Evolutionary conservation across 1,140 invertebrate species (phyloP).

Genomic region (Amphibalanus amphitrite): DNA sequence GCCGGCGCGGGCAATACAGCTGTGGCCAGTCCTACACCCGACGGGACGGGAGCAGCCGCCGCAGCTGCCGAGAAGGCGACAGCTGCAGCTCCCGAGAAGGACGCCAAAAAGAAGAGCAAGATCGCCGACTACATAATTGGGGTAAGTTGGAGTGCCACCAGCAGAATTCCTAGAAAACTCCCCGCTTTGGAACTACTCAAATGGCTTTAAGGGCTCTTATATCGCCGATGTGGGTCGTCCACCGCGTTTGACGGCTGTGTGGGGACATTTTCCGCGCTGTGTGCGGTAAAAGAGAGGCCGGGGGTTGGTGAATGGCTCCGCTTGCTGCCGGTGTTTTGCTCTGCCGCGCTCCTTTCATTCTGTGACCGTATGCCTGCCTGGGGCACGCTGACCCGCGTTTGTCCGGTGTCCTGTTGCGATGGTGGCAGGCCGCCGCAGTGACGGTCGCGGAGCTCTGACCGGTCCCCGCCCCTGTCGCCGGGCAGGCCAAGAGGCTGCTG

Average conservation of each 20-base stretch:
- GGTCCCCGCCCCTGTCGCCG: background rate
- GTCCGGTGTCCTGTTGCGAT: background rate
- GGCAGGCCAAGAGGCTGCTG: slow-evolving; percentile 13
- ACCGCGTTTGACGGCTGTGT: too few species aligned
- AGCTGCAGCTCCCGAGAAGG: slow-evolving; percentile 4
- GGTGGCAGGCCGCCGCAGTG: background rate
- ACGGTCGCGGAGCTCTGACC: background rate
- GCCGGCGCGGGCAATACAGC: background rate
- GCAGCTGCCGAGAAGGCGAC: background rate
- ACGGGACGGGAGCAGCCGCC: background rate
- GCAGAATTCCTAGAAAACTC: too few species aligned
- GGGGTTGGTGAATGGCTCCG: background rate
- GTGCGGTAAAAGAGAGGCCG: background rate
- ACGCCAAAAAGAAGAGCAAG: background rate
- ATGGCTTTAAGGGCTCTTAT: too few species aligned
- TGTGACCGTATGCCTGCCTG: background rate
- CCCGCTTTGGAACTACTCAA: background rate
- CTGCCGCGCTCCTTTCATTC: slow-evolving; percentile 4
- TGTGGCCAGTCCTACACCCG: background rate
- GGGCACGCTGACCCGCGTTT: background rate
- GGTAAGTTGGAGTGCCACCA: background rate
- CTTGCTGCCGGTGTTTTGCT: slow-evolving; percentile 8
- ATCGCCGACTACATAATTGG: slow-evolving; percentile 6
- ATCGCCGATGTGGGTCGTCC: too few species aligned
- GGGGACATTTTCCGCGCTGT: background rate